phyloP scores from a whole-genome alignment of 2,113 vertebrate genomes.

The Hypocryptadius cinnamomeus region DNA sequence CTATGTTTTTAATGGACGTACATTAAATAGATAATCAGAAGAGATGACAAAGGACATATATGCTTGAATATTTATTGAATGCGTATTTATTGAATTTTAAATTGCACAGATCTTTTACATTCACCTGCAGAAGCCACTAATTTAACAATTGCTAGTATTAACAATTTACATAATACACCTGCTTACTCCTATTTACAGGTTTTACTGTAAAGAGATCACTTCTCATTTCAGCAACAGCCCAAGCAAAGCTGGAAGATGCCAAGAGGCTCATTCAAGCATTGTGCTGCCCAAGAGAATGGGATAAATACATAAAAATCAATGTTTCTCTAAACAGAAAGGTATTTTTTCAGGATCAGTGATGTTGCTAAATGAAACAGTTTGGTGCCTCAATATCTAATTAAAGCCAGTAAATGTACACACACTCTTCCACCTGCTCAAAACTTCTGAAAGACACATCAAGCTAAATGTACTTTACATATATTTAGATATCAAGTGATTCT shows the following conservation, averaged over 20 bases:
- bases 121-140: background rate
- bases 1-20: background rate
- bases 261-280: background rate
- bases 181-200: background rate
- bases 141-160: background rate
- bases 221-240: background rate
- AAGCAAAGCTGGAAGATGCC: background rate
- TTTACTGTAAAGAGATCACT: too few species aligned
- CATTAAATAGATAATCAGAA: background rate
- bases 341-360: background rate
- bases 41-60: background rate
- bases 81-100: conserved; percentile 3
- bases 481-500: background rate
- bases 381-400: background rate
- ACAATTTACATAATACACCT: background rate
- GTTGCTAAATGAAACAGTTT: background rate
- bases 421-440: background rate
- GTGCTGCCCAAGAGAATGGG: background rate
- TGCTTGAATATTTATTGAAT: background rate
- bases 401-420: background rate
- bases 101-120: background rate
- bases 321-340: background rate
- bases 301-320: background rate
- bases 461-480: background rate
- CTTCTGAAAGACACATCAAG: background rate